Base-by-base conservation (phyloP, 2,113 vertebrate genomes). In the Varanus salvator region DNA sequence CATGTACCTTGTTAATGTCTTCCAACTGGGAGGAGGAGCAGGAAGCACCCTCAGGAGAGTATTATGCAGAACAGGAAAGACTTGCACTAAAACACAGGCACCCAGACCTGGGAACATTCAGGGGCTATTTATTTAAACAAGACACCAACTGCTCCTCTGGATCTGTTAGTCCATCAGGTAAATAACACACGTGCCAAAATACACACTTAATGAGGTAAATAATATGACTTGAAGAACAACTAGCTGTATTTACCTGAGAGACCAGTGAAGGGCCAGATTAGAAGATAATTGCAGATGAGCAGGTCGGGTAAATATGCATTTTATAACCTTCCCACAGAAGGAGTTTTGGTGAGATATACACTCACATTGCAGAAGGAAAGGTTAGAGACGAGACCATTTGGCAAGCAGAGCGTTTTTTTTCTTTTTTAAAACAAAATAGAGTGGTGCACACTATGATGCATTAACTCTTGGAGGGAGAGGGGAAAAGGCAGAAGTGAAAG, bases 201-300 rank as follows among this genome's bases (percentile, higher is more conserved):
- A 97, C 96, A 97, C 96, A 97, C 95, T 97, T 97, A 97, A 97
- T 97, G 97, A 97, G 96, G 95, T 95, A 97, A 97, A 97, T 97
- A 97, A 97, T 96, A 97, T 91, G 97, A 96, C 96, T 96, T 88
- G 95, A 97, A 95, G 95, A 97, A 96, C 84, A 1, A 95, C 91
- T 97, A 96, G 96, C 96, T 94, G 93, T 97, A 97, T 97, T 97
- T 97, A 97, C 97, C 97, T 96, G 97, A 88, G 97, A 97, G 97
- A 97, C 96, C 94, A 92, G 93, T 93, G 94, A 96, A 96, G 95
- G 95, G 95, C 95, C 97, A 97, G 97, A 97, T 97, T 97, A 97
- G 96, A 94, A 95, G 95, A 96, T 96, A 96, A 96, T 96, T 97
- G 96, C 94, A 0, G 94, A 94, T 96, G 96, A 97, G 96, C 95